Evolutionary conservation across 2,113 vertebrate species (phyloP), one percentile per base, ranked within the genome.

Genomic region (Apeltes quadracus): DNA sequence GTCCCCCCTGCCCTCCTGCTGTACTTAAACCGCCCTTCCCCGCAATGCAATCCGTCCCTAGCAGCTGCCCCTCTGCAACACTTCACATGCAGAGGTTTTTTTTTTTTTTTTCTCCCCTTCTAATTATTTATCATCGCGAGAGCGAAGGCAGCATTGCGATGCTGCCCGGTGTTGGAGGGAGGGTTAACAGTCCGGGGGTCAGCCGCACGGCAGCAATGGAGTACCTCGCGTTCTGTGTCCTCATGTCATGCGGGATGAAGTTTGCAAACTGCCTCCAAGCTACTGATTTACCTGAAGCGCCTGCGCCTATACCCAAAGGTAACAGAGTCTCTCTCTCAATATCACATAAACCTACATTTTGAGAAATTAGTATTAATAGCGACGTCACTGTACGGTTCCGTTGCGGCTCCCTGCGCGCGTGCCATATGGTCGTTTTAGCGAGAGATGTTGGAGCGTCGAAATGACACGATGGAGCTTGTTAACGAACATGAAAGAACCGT

Each of bases 271-370:
- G 76, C 38, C 54, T 88, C 29, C 79, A 13, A 41, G 73, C 81
- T 55, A 72, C 43, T 58, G 89, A 87, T 29, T 39, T 39, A 12
- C 78, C 85, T 34, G 83, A 73, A 53, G 7, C 79, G 13, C 58
- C 64, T 27, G 79, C 61, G 29, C 67, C 83, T 34, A 79, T 93
- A 71, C 83, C 92, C 55, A 59, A 93, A 95, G 96, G 96, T 96
- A 94, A 94, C 90, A 15, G 71, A 70, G 56, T 57, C 76, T 82
- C 18, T 18, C 8, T n/a, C 46, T 10, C 6, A 16, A 53, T 2
- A 12, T 55, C 5, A 2, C 57, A n/a, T 58, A 5, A n/a, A 16
- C 34, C 5, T 10, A 1, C 43, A 34, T 7, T 34, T 34, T 7
- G 32, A 34, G 5, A 34, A 34, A 34, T 6, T n/a, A n/a, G n/a